Evolutionary conservation across 2,113 vertebrate genomes (phyloP), one percentile per base, ranked within the genome.

Genomic region (Aegithalos caudatus): DNA sequence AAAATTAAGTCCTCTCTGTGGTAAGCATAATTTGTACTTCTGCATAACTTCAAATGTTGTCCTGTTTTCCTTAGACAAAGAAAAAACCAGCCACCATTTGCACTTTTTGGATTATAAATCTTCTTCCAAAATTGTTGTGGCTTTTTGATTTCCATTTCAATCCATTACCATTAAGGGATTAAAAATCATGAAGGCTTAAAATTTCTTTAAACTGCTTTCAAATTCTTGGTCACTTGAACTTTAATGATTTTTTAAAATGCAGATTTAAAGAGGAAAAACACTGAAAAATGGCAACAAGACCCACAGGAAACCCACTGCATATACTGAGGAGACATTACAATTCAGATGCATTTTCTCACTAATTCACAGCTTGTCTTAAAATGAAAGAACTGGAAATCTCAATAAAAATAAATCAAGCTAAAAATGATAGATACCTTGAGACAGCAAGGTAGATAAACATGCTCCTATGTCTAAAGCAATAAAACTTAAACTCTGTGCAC

Each of bases 141-240:
- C 42, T 93, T 91, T 92, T 90, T 79, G 72, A 90, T 90, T 95
- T 94, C 89, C 45, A 74, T 95, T 94, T 86, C 72, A 90, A 88
- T 51, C 79, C 61, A 74, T 90, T 84, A 82, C 64, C 87, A 84
- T 86, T 90, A 94, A 70, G 47, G 76, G 61, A 95, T 95, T 95
- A 93, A 67, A 93, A 88, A 86, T 56, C 51, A 42, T 0, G 0
- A 61, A 67, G 65, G 62, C 89, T 95, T 97, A 88, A 77, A 73
- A 42, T 88, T 92, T 94, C 81, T 95, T 77, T 88, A 91, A 94
- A 92, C 64, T 54, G 60, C 67, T 92, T 96, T 89, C 66, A 94
- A 86, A 82, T 87, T 94, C 67, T 86, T 76, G 79, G 62, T 73
- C 76, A 66, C 56, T 73, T 25, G 38, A n/a, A 88, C 54, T 77